Evolutionary conservation across 2,888 invertebrate genomes (phyloP), one percentile per base, ranked within the genome.

Genomic region (Harpalus rubripes): DNA sequence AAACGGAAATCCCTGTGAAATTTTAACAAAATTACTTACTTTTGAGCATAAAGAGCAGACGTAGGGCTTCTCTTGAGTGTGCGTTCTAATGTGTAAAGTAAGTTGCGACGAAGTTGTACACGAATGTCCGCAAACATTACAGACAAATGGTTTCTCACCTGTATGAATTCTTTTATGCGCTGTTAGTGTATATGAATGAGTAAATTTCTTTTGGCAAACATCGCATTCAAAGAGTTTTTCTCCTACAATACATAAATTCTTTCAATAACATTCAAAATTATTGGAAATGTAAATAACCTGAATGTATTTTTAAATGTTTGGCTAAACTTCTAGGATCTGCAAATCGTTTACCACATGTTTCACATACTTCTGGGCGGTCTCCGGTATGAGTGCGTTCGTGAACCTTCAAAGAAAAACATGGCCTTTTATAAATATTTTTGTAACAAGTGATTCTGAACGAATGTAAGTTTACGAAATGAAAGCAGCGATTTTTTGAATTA

Each of bases 301-400:
- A 85, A 85, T 89, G 89, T 58, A 89, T 88, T 86, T 89, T 89
- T 79, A 87, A 87, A 81, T 89, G 89, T 84, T 87, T 89, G 10
- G 87, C 86, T 65, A 88, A 87, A 85, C 88, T 88, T 86, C 89
- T 85, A 18, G 87, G 87, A 85, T 89, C 88, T n/a, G 87, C 87
- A 85, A 88, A 89, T 76, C 87, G 85, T 86, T 89, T 89, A 10
- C 87, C 85, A 82, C 89, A 89, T 16, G 86, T 84, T 72, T 85
- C 79, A 82, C 89, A 89, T 32, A 86, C 80, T 72, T 88, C 87
- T 6, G 89, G 89, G 78, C 87, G 84, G 61, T 87, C 87, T 8
- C 89, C 89, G 12, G 87, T 87, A 82, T 89, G 89, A 84, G 87
- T 87, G 52, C 89, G 86, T 81, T 87, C 86, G 85, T 89, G 89